Percentiles rank a stretch among this genome's conserved stretches.
These are phyloP conservation scores for Nautilus pompilius DNA, from an alignment of 1,140 invertebrate genomes.

Conservation along the genomic window DNA sequence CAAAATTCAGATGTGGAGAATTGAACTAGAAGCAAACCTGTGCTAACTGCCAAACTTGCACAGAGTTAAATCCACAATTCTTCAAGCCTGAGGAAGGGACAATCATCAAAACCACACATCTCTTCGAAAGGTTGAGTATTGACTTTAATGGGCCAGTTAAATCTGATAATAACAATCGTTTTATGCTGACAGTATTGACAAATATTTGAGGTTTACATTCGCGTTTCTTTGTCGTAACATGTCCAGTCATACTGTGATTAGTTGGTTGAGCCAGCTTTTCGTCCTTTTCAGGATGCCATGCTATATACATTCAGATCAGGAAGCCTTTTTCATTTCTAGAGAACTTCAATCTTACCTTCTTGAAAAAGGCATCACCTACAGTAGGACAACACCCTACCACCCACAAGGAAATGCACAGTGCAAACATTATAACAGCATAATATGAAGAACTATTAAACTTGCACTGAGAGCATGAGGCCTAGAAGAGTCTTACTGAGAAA, in stretches of 20 bases:
- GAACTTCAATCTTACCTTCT: not conserved
- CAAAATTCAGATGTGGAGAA: not conserved
- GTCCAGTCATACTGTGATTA: not conserved
- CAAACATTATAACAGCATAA: not conserved
- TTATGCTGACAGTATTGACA: not conserved
- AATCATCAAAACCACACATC: not conserved
- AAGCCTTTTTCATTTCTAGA: not conserved
- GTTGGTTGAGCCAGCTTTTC: not conserved
- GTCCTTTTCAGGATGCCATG: not conserved
- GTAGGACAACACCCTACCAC: not conserved
- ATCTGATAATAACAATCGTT: not conserved
- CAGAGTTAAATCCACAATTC: not conserved
- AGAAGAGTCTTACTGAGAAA: constrained; percentile 17
- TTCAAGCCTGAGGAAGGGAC: not conserved
- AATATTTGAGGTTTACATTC: not conserved
- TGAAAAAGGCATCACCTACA: not conserved
- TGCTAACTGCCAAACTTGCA: not conserved
- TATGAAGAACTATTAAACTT: not conserved
- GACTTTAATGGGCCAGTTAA: not conserved
- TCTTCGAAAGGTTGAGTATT: not conserved
- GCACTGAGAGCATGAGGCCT: too few species aligned
- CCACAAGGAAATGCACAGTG: not conserved
- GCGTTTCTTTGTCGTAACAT: not conserved
- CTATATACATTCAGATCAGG: not conserved
- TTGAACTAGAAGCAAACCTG: not conserved